Evolutionary conservation across 2,888 invertebrate species (phyloP), one percentile per base, ranked within the genome.

Genomic region (Crepidodera aurea): DNA sequence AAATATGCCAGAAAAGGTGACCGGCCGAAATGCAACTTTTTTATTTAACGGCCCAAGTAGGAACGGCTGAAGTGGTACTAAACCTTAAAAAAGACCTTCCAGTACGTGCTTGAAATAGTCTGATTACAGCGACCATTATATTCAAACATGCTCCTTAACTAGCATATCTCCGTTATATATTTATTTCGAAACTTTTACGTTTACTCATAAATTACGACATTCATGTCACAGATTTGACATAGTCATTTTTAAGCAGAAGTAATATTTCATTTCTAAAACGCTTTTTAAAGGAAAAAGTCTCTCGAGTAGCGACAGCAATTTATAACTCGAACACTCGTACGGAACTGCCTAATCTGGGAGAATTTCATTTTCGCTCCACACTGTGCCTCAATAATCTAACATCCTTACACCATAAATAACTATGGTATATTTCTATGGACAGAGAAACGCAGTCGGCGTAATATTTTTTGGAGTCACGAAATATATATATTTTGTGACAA

Each of bases 181-280:
- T 57, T 57, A 57, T 37, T 48, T 29, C 37, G 22, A 50, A 57
- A 57, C 57, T 57, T 57, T 57, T 57, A 56, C 32, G 50, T 34
- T 57, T 50, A 57, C 27, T 39, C 57, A 57, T 57, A 57, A 57
- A 57, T 57, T 57, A 57, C 48, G 39, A 57, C 57, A 57, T 57
- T 57, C 39, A 57, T 15, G 57, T 57, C 57, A 48, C 27, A 50
- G 48, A 50, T 57, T 57, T 57, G 57, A 57, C 57, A 37, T 48
- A 57, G 57, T 57, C 57, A 57, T 57, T 57, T 57, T 57, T 57
- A 56, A 57, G 57, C 55, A 57, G 18, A 48, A 57, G 57, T 48
- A 57, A 57, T 57, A 57, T 57, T 57, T 57, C 48, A 57, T 50
- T 48, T 25, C 48, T 16, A 57, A 57, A 57, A 57, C 48, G 57